Percentiles rank a stretch among this genome's conserved stretches.
Conservation (phyloP, 2,113 vertebrate genomes). For the Strix aluco region DNA sequence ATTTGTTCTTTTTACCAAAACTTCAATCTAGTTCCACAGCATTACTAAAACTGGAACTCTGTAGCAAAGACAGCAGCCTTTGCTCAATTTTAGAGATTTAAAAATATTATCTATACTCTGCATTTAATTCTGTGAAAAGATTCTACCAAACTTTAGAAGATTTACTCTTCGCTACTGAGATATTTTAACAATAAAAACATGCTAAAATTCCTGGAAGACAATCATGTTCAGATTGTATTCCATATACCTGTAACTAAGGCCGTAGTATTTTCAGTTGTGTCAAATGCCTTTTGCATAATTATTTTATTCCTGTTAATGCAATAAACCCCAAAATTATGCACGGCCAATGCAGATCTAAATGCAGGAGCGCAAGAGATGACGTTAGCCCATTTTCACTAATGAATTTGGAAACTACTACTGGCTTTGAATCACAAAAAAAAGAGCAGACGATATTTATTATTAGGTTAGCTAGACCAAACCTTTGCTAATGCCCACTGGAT, state of each 20-base stretch:
- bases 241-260: background rate
- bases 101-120: background rate
- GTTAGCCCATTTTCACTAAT: conserved; percentile 12
- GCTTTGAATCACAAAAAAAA: background rate
- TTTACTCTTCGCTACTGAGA: background rate
- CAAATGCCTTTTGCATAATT: background rate
- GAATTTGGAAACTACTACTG: conserved; percentile 20
- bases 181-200: background rate
- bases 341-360: background rate
- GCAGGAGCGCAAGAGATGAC: background rate
- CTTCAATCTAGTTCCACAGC: background rate
- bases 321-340: background rate
- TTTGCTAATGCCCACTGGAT: conserved; percentile 10
- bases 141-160: background rate
- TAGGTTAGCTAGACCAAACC: conserved; percentile 33
- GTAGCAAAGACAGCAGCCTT: conserved; percentile 1
- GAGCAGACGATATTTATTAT: background rate
- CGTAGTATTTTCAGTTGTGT: background rate
- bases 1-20: conserved; percentile 23
- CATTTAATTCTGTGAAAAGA: background rate
- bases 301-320: background rate
- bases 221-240: background rate
- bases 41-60: background rate
- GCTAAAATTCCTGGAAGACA: background rate
- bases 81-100: background rate